Conservation (phyloP, 1,140 invertebrate species). For the Chymomyza costata region DNA sequence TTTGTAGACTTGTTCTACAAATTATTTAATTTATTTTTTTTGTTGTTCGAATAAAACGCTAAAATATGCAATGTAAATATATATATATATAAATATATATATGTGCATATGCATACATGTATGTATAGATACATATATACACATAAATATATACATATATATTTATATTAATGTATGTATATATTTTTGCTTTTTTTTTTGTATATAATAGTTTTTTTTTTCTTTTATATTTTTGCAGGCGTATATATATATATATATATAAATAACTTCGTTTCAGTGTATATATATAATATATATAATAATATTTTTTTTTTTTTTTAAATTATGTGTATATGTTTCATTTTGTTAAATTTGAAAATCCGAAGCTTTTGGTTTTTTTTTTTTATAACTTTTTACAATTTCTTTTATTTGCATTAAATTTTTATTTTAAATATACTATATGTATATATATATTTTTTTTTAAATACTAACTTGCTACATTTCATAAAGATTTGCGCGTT, state of each 20-base stretch:
- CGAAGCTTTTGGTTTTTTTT: conserved; percentile 32
- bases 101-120: conserved; percentile 34
- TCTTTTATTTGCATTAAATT: conserved; percentile 41
- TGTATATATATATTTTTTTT: too few relatives aligned
- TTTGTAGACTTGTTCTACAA: conserved; percentile 28
- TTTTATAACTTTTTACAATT: conserved; percentile 17
- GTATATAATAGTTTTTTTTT: conserved; percentile 56
- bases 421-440: too few relatives aligned
- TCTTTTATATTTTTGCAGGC: conserved; percentile 17
- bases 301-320: conserved; percentile 28
- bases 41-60: conserved; percentile 57
- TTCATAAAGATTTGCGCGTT: too few relatives aligned
- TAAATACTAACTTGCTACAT: too few relatives aligned
- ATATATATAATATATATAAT: conserved; percentile 32
- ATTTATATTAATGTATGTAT: conserved; percentile 1
- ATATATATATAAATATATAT: conserved; percentile 39
- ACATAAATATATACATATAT: conserved; percentile 11
- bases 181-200: conserved; percentile 18
- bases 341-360: conserved; percentile 25
- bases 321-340: neutral
- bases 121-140: conserved; percentile 16
- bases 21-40: conserved; percentile 28
- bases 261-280: conserved; percentile 49
- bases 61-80: conserved; percentile 62
- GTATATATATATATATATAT: conserved; percentile 39